Percentiles rank a stretch among this genome's conserved stretches.
phyloP scores from a whole-genome alignment of 2,888 invertebrate genomes.

The Agrilus biguttatus region DNA sequence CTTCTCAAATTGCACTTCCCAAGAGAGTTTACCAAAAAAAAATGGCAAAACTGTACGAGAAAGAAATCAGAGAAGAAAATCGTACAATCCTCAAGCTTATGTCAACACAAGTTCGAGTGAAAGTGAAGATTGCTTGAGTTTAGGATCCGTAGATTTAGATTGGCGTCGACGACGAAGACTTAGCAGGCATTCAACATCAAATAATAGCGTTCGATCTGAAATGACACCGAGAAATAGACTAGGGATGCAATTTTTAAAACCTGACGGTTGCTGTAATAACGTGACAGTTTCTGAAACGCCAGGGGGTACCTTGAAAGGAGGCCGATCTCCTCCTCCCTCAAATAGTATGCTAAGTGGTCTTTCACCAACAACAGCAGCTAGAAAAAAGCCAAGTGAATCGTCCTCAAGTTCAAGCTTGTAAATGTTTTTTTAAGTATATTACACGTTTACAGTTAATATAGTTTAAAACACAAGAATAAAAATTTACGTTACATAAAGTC shows the following conservation, averaged over 20 bases:
- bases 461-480: constrained; percentile 2
- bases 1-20: constrained; percentile 31
- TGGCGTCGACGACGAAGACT: constrained; percentile 27
- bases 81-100: constrained; percentile 41
- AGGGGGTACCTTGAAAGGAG: constrained; percentile 7
- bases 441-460: constrained; percentile 7
- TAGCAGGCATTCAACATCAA: constrained; percentile 26
- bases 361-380: constrained; percentile 35
- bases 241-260: constrained; percentile 27
- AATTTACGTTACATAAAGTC: background rate
- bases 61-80: constrained; percentile 37
- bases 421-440: constrained; percentile 8
- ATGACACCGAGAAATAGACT: constrained; percentile 22
- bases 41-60: constrained; percentile 36
- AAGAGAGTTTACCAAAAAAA: constrained; percentile 22
- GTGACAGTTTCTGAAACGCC: background rate
- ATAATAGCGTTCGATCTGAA: constrained; percentile 29
- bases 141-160: constrained; percentile 30
- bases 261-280: constrained; percentile 22
- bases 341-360: constrained; percentile 39
- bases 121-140: constrained; percentile 33
- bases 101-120: constrained; percentile 38
- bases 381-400: constrained; percentile 22
- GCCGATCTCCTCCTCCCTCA: constrained; percentile 39
- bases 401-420: constrained; percentile 29